Percentiles rank a stretch among this genome's conserved stretches.
These are phyloP conservation scores for Eubasilissa regina DNA, from an alignment of 1,140 invertebrate species.

Conservation along the genomic window DNA sequence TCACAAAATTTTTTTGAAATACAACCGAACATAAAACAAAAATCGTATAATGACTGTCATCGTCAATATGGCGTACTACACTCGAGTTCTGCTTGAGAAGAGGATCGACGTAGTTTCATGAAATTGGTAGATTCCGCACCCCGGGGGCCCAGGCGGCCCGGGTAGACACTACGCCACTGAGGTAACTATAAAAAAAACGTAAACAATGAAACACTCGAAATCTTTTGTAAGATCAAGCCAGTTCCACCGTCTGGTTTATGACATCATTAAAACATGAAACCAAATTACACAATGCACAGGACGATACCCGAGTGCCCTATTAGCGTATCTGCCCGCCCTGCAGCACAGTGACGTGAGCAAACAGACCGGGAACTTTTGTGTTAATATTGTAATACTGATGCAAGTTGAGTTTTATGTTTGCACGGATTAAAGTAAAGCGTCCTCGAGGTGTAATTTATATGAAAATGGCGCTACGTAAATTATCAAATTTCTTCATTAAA, in stretches of 20 bases:
- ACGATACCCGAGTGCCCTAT: conserved; percentile 13
- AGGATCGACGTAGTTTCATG: no score
- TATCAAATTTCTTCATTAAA: no score
- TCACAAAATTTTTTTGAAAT: no score
- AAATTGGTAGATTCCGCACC: no score
- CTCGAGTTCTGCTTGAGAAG: no score
- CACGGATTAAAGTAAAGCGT: no score
- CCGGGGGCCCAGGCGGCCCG: no score
- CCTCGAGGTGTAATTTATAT: no score
- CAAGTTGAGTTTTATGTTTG: neutral
- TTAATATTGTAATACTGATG: conserved; percentile 3
- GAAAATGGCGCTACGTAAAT: no score
- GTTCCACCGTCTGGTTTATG: conserved; percentile 28
- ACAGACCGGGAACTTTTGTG: neutral
- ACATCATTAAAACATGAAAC: conserved; percentile 29
- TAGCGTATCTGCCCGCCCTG: conserved; percentile 23
- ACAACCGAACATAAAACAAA: no score
- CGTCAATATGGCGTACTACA: no score
- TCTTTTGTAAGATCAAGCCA: conserved; percentile 28
- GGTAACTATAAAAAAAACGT: conserved; percentile 12
- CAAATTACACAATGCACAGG: conserved; percentile 15
- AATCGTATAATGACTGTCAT: no score
- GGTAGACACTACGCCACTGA: neutral
- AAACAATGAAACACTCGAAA: conserved; percentile 2
- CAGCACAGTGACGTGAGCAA: neutral